Evolutionary conservation across 2,113 vertebrate genomes (phyloP).

Genomic region (Zosterops hypoxanthus): DNA sequence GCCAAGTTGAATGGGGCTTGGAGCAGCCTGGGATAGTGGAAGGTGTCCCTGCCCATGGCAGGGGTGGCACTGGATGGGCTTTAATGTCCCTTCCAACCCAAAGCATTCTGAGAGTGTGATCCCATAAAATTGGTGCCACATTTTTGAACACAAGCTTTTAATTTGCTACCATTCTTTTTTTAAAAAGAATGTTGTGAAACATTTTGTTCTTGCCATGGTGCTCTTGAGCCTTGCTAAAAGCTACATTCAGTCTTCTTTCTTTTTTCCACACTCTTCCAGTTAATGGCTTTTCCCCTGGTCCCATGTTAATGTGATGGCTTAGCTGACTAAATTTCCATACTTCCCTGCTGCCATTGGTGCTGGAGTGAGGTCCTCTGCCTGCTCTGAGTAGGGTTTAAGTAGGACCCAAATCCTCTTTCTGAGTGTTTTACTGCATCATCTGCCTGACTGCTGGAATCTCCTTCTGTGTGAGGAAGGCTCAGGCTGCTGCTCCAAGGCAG

Average conservation of each 20-base stretch:
- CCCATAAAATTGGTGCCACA: background rate
- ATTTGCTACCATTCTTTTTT: too few species aligned
- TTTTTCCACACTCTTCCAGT: fast-evolving
- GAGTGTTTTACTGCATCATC: background rate
- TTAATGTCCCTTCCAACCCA: background rate
- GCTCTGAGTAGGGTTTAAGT: background rate
- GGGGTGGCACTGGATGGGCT: background rate
- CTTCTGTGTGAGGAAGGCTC: background rate
- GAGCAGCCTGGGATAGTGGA: background rate
- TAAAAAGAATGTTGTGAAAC: fast-evolving
- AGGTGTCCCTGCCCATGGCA: background rate
- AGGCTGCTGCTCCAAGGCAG: background rate
- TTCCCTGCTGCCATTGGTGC: background rate
- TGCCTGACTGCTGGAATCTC: background rate
- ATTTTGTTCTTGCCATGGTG: background rate
- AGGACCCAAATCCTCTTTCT: background rate
- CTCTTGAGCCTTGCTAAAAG: background rate
- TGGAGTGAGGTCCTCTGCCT: background rate
- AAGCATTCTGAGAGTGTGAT: background rate
- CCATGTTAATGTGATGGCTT: background rate
- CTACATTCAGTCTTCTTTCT: too few species aligned
- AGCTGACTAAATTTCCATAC: background rate
- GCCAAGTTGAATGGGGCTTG: background rate
- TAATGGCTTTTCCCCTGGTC: background rate
- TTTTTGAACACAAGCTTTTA: background rate